Conservation (phyloP, 2,888 invertebrate genomes). For the Lepidocyrtinus sp. region DNA sequence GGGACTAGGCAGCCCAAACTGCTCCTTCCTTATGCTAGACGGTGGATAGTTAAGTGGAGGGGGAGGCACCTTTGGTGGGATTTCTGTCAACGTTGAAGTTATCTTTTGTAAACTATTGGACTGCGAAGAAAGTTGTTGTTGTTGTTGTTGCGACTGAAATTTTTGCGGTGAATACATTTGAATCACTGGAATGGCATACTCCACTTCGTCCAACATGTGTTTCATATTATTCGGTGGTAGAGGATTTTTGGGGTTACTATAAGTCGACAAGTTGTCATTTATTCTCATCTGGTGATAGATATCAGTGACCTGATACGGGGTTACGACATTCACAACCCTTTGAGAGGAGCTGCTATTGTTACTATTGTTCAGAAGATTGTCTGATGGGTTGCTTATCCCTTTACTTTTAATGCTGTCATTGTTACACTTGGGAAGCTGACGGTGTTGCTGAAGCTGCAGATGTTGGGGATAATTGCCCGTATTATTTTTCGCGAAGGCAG, state of each 20-base stretch:
- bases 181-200: slow-evolving; percentile 62
- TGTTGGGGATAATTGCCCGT: slow-evolving; percentile 12
- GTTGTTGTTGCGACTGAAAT: neutral
- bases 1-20: slow-evolving; percentile 56
- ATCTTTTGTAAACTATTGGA: neutral
- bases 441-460: slow-evolving; percentile 22
- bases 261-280: slow-evolving; percentile 30
- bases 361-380: slow-evolving; percentile 42
- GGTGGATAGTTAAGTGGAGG: slow-evolving; percentile 58
- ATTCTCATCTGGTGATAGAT: slow-evolving; percentile 53
- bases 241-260: neutral
- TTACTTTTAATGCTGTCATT: slow-evolving; percentile 10
- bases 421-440: slow-evolving; percentile 29
- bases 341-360: slow-evolving; percentile 40
- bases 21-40: slow-evolving; percentile 53
- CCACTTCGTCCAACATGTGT: slow-evolving; percentile 53
- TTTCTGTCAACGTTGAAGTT: slow-evolving; percentile 12
- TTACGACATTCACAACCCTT: slow-evolving; percentile 66
- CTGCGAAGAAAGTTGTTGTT: neutral
- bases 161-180: slow-evolving; percentile 29
- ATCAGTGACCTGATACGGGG: slow-evolving; percentile 66
- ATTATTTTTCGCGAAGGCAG: slow-evolving; percentile 47
- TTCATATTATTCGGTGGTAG: slow-evolving; percentile 31
- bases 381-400: no score
- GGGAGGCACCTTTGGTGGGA: slow-evolving; percentile 59